These are phyloP conservation scores for Invenusta paracnida DNA, from an alignment of 2,888 invertebrate species.

Conservation along the genomic window DNA sequence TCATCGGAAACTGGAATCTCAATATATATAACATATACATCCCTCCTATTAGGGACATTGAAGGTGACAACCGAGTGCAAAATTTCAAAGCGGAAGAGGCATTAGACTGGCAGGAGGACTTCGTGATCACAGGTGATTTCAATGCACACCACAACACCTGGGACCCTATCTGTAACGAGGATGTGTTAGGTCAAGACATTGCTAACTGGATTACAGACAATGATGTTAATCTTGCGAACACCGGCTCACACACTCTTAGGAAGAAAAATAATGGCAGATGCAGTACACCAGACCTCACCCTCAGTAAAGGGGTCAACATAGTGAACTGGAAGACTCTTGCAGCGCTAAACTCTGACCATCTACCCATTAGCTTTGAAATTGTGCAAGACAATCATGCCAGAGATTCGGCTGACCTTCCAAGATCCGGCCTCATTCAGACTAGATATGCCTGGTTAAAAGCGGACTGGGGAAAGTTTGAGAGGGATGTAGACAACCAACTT, in stretches of 20 bases:
- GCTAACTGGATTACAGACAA: not conserved
- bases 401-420: not conserved
- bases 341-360: not conserved
- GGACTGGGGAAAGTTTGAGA: not conserved
- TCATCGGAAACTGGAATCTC: not conserved
- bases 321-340: not conserved
- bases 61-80: not conserved
- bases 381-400: not conserved
- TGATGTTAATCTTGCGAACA: not conserved
- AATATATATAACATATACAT: not conserved
- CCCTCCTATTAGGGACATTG: not conserved
- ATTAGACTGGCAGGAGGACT: not conserved
- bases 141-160: not conserved
- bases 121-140: slow-evolving; percentile 1
- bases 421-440: not conserved
- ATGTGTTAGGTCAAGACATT: not conserved
- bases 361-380: too few species aligned
- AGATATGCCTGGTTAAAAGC: not conserved
- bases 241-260: not conserved
- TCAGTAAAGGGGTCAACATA: too few species aligned
- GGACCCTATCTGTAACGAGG: not conserved
- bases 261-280: not conserved
- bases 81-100: not conserved
- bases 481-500: not conserved
- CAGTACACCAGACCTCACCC: not conserved